These are phyloP conservation scores for Apistogramma diplotaenia DNA, from an alignment of 2,113 vertebrate genomes.

Conservation along the genomic window DNA sequence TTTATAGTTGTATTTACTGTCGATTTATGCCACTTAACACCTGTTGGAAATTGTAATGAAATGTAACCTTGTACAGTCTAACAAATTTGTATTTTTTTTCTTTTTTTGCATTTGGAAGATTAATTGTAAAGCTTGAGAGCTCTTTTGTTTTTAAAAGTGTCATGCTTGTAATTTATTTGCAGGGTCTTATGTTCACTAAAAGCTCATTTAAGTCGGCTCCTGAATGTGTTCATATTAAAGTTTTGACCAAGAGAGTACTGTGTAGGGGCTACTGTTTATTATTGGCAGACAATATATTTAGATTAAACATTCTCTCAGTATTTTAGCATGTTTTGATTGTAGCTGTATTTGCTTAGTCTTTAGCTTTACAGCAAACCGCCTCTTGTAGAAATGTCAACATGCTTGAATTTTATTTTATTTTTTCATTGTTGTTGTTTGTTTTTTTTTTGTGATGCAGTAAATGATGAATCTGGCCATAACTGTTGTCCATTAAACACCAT, in stretches of 20 bases:
- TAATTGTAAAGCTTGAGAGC: constrained; percentile 63
- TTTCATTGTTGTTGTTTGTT: too few relatives aligned
- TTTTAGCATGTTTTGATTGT: constrained; percentile 53
- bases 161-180: constrained; percentile 72
- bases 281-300: constrained; percentile 18
- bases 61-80: constrained; percentile 55
- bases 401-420: neutral
- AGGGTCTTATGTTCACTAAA: constrained; percentile 24
- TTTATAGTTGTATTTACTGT: constrained; percentile 61
- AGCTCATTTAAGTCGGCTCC: constrained; percentile 29
- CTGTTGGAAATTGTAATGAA: constrained; percentile 47
- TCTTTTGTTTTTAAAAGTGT: constrained; percentile 62
- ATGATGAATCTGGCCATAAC: constrained; percentile 40
- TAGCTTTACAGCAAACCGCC: constrained; percentile 17
- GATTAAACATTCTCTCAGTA: constrained; percentile 56
- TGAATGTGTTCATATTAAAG: constrained; percentile 38
- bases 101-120: constrained; percentile 31
- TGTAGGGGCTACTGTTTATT: constrained; percentile 24
- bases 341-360: constrained; percentile 46
- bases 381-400: constrained; percentile 31
- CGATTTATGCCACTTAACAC: constrained; percentile 48
- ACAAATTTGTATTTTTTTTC: constrained; percentile 5
- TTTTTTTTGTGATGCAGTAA: constrained; percentile 25
- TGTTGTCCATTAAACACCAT: constrained; percentile 62
- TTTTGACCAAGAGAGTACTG: constrained; percentile 13